Evolutionary conservation across 2,888 invertebrate species (phyloP).

Genomic region (Phortica okadai): DNA sequence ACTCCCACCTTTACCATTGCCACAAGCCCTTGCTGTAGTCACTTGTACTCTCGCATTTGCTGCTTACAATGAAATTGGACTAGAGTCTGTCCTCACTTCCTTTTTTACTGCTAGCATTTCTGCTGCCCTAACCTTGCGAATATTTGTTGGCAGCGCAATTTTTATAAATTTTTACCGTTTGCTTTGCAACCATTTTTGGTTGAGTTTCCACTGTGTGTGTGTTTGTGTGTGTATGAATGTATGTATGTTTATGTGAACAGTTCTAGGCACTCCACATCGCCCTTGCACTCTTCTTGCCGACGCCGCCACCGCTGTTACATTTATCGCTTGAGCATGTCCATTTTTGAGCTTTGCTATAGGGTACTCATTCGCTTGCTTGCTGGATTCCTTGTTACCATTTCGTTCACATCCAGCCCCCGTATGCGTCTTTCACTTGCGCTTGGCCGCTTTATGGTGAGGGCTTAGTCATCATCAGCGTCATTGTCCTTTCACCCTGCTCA

Average conservation of each 20-base stretch:
- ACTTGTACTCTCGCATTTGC: conserved; percentile 36
- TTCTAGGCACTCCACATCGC: neutral
- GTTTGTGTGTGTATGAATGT: neutral
- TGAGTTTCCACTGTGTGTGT: neutral
- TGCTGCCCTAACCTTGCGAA: conserved; percentile 36
- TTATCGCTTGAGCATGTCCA: neutral
- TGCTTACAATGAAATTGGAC: neutral
- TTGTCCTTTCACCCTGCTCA: conserved; percentile 38
- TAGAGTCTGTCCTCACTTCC: neutral
- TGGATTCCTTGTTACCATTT: conserved; percentile 24
- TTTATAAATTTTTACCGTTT: conserved; percentile 60
- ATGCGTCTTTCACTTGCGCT: neutral
- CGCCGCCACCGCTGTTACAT: neutral
- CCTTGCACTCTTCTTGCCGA: neutral
- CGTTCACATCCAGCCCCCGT: neutral
- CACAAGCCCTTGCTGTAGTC: conserved; percentile 26
- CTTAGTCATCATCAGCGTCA: conserved; percentile 22
- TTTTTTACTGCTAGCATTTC: conserved; percentile 38
- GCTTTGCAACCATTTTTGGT: conserved; percentile 3
- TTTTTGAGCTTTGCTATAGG: conserved; percentile 20
- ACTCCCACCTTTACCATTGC: neutral
- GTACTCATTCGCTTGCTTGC: conserved; percentile 4
- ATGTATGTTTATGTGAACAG: neutral
- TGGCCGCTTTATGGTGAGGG: conserved; percentile 7
- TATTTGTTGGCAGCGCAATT: conserved; percentile 66